Evolutionary conservation across 2,888 invertebrate genomes (phyloP).

Genomic region (Caenorhabditis doughertyi): DNA sequence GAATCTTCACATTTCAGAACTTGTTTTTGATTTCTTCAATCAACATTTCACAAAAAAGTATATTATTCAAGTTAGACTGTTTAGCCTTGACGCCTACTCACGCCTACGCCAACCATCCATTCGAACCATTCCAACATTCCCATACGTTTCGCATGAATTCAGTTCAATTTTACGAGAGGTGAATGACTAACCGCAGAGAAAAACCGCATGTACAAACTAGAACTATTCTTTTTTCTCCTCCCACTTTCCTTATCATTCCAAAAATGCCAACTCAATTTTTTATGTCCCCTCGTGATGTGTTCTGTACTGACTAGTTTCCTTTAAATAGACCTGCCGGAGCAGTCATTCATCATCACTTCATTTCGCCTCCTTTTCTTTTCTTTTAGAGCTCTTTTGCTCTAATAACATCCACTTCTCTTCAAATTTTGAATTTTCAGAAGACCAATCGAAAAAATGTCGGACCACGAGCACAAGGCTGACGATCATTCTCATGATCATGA

Average conservation of each 20-base stretch:
- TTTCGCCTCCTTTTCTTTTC: not conserved
- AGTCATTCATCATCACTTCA: conserved; percentile 1
- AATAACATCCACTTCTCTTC: not conserved
- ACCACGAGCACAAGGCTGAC: conserved; percentile 39
- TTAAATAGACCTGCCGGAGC: conserved; percentile 37
- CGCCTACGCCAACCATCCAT: conserved; percentile 16
- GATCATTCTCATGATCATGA: conserved; percentile 35
- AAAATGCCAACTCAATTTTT: conserved; percentile 51
- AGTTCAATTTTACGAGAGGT: conserved; percentile 12
- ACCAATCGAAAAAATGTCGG: conserved; percentile 47
- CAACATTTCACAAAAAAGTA: too few species aligned
- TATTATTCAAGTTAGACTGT: not conserved
- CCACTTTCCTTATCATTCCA: conserved; percentile 43
- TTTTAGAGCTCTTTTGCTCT: not conserved
- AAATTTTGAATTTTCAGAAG: conserved; percentile 4
- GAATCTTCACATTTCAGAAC: too few species aligned
- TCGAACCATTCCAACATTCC: conserved; percentile 12
- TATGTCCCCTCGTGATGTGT: conserved; percentile 49
- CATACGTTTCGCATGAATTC: conserved; percentile 35
- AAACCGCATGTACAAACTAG: conserved; percentile 16
- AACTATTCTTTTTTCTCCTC: conserved; percentile 15
- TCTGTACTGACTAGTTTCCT: conserved; percentile 41
- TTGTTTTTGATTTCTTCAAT: too few species aligned
- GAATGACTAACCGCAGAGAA: conserved; percentile 37
- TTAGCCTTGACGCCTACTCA: not conserved